phyloP scores from a whole-genome alignment of 2,113 vertebrate genomes.

The Bos javanicus region DNA sequence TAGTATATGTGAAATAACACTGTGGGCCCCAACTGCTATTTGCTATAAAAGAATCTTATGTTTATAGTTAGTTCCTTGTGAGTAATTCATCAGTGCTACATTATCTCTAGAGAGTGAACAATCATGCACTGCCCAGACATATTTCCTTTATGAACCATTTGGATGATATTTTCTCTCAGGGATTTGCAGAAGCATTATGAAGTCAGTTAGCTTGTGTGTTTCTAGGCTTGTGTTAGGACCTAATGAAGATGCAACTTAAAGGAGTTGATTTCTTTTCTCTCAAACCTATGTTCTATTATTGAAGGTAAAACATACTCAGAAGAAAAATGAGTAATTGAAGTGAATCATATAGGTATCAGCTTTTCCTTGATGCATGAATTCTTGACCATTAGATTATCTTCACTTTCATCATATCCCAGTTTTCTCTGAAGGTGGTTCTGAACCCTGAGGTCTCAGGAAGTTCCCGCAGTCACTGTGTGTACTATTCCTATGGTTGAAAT shows the following conservation, averaged over 20 bases:
- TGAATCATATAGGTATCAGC: neutral
- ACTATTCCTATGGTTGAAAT: neutral
- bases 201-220: neutral
- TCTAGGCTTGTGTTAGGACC: neutral
- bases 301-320: neutral
- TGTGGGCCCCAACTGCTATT: accelerated
- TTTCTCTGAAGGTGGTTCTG: neutral
- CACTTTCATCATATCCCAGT: neutral
- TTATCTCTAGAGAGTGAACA: neutral
- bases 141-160: neutral
- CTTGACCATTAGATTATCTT: neutral
- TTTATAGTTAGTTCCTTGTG: neutral
- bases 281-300: neutral
- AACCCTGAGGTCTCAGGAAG: neutral
- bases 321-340: neutral
- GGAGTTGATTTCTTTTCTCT: neutral
- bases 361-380: neutral
- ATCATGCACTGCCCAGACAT: neutral
- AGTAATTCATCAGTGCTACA: accelerated
- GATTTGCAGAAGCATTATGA: neutral
- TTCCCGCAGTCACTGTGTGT: neutral
- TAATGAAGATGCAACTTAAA: neutral
- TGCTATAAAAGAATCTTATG: neutral
- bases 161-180: neutral
- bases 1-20: neutral